These are phyloP conservation scores for Leptatherina wallacei DNA, from an alignment of 2,797 vertebrate genomes.

Conservation along the genomic window DNA sequence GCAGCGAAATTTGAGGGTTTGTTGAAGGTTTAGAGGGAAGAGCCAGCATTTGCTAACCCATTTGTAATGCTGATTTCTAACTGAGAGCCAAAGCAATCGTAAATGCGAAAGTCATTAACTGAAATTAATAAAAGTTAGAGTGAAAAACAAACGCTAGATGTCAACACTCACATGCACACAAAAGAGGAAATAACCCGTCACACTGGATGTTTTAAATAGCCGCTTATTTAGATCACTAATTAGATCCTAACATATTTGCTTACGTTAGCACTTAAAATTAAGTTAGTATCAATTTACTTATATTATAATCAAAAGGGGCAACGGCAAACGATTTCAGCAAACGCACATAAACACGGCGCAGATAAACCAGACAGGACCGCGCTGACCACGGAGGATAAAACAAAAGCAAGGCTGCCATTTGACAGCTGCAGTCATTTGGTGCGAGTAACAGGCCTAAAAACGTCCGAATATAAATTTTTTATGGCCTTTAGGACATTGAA, in stretches of 20 bases:
- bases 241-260: constrained; percentile 1
- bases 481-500: background rate
- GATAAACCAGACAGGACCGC: constrained; percentile 15
- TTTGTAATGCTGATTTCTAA: background rate
- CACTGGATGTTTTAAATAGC: constrained; percentile 11
- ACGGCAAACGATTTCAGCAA: constrained; percentile 8
- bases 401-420: constrained; percentile 43
- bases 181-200: constrained; percentile 38
- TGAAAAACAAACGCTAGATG: background rate
- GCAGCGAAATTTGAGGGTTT: constrained; percentile 16
- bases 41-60: background rate
- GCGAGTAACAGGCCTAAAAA: constrained; percentile 16
- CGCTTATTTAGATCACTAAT: constrained; percentile 4
- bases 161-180: constrained; percentile 46
- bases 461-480: background rate
- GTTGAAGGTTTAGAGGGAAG: background rate
- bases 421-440: constrained; percentile 53
- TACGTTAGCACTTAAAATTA: constrained; percentile 7
- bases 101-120: background rate
- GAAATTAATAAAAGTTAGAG: background rate
- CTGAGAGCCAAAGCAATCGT: background rate
- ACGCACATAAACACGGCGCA: constrained; percentile 48
- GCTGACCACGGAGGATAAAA: constrained; percentile 29
- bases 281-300: background rate
- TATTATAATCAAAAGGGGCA: constrained; percentile 1